Base-by-base conservation (phyloP, 2,888 invertebrate species). In the Calameuta idolon region DNA sequence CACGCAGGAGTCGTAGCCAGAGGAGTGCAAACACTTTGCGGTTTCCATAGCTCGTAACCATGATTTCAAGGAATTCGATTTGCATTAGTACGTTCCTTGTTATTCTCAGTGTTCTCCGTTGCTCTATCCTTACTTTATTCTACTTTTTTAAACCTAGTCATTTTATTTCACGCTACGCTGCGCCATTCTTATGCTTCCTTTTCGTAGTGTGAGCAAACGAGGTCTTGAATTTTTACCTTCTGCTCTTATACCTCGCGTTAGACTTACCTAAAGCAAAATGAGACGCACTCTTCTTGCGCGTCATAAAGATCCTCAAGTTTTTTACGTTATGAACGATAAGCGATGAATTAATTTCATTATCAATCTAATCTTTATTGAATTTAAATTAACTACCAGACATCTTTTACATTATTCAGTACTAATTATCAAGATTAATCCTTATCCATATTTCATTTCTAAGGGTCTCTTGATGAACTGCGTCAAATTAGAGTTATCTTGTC, bases 1-100 rank as follows among this genome's bases (percentile, higher is more conserved):
- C 82, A 85, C 79, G 81, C 82, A 80, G 74, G 75, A 78, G 81
- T 79, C 77, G 80, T 77, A 79, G 76, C 69, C 76, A 77, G 76
- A 78, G 80, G 71, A 78, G 81, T 81, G 80, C 82, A 79, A 77
- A 83, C 77, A 82, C 80, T 82, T 83, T 85, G 83, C 82, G 84
- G 85, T 85, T 85, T 82, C 77, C 81, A 69, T 69, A 77, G 76
- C 77, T 81, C 81, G 81, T 85, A 84, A 81, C 84, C 77, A 82
- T 79, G 81, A 81, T 83, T 83, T 23, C 23, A 55, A 55, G 55
- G 55, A 55, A 23, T 55, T 55, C 55, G 55, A 55, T 55, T 55
- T 23, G 55, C 55, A 55, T 55, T 9, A 55, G 55, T 55, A 2
- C 23, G 23, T 23, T 23, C 55, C 9, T 3, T 55, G 23, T 55